Evolutionary conservation across 2,797 vertebrate species (phyloP).

Genomic region (Serranus cabrilla): DNA sequence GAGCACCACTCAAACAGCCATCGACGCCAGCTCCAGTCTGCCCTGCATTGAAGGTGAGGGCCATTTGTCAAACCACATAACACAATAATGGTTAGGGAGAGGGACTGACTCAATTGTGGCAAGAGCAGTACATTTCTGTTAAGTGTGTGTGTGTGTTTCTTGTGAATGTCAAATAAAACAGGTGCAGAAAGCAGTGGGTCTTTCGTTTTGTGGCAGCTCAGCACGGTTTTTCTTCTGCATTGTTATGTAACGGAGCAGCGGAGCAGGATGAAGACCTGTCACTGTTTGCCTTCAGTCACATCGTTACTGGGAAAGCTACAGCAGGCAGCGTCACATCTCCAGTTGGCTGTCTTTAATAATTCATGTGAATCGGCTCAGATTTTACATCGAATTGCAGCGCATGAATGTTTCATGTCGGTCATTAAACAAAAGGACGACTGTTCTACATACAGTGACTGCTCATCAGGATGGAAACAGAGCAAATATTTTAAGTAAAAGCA

Average conservation of each 20-base stretch:
- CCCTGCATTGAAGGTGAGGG: conserved; percentile 53
- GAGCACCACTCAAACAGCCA: conserved; percentile 56
- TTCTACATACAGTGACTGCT: conserved; percentile 28
- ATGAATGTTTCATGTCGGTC: conserved; percentile 52
- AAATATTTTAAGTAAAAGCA: conserved; percentile 27
- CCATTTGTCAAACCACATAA: conserved; percentile 64
- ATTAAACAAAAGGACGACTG: conserved; percentile 27
- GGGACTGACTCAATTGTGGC: conserved; percentile 30
- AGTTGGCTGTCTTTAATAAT: conserved; percentile 53
- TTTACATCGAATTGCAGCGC: conserved; percentile 24
- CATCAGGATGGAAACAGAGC: conserved; percentile 5
- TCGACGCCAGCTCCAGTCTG: conserved; percentile 22
- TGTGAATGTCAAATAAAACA: conserved; percentile 77
- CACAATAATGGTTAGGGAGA: conserved; percentile 52
- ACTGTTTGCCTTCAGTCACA: conserved; percentile 49
- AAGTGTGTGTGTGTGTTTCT: conserved; percentile 45
- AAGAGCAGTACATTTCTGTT: conserved; percentile 57
- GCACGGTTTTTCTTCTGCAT: conserved; percentile 51
- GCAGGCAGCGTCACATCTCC: conserved; percentile 27
- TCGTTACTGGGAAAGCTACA: conserved; percentile 35
- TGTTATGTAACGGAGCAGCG: conserved; percentile 42
- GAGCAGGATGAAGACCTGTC: conserved; percentile 49
- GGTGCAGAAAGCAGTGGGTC: conserved; percentile 54
- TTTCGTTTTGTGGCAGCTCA: conserved; percentile 45
- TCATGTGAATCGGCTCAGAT: conserved; percentile 51